These are phyloP conservation scores for Girardinichthys multiradiatus DNA, from an alignment of 2,113 vertebrate species.

Conservation along the genomic window DNA sequence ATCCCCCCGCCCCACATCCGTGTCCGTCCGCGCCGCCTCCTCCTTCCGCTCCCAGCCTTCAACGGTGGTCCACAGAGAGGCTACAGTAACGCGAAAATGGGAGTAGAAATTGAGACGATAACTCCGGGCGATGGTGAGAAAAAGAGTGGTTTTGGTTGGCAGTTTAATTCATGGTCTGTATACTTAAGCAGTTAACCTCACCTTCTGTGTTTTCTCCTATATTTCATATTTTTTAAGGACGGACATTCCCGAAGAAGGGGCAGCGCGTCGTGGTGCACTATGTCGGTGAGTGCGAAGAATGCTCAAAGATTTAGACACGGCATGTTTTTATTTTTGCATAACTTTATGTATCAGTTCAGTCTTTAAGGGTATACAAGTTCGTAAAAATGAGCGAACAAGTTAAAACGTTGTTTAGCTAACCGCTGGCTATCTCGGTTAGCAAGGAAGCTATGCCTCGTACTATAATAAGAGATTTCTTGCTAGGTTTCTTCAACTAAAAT, in stretches of 20 bases:
- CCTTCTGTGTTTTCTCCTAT: not conserved
- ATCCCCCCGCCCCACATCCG: constrained; percentile 1
- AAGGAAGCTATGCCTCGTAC: not conserved
- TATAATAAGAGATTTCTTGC: not conserved
- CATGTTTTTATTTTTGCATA: not conserved
- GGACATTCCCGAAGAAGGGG: constrained; percentile 91
- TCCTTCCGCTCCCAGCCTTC: constrained; percentile 44
- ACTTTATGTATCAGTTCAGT: not conserved
- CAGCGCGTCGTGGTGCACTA: constrained; percentile 93
- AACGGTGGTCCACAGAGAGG: constrained; percentile 38
- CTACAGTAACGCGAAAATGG: constrained; percentile 78
- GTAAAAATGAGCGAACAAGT: not conserved
- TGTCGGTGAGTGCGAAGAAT: constrained; percentile 83
- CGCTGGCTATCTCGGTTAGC: not conserved
- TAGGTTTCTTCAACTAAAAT: not conserved
- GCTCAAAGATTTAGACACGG: not conserved
- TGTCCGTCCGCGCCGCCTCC: constrained; percentile 41
- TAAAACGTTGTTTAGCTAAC: constrained; percentile 9
- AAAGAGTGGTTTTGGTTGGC: accelerated
- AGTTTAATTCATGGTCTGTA: accelerated
- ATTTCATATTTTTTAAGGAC: constrained; percentile 75
- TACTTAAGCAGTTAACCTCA: not conserved
- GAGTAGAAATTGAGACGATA: constrained; percentile 89
- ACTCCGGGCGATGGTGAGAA: constrained; percentile 87
- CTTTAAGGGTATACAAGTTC: not conserved